Evolutionary conservation across 2,797 vertebrate species (phyloP).

Genomic region (Pseudopleuronectes americanus): DNA sequence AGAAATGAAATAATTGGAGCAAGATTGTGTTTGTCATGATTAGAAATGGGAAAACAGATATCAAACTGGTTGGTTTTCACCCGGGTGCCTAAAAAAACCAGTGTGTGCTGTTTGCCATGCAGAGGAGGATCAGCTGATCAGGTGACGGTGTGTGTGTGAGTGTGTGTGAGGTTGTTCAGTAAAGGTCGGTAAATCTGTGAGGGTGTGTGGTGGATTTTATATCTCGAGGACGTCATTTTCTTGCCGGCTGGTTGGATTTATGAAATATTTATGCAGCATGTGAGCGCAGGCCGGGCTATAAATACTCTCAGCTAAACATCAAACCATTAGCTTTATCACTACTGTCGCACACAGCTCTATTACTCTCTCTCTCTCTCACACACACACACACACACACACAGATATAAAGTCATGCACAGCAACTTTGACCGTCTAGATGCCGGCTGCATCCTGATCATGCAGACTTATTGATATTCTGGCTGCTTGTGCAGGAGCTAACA

Average conservation of each 20-base stretch:
- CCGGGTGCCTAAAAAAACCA: not conserved
- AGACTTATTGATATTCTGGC: slow-evolving; percentile 40
- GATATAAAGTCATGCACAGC: slow-evolving; percentile 14
- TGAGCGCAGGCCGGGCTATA: slow-evolving; percentile 55
- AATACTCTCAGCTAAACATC: slow-evolving; percentile 57
- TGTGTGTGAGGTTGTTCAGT: slow-evolving; percentile 9
- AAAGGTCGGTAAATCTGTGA: slow-evolving; percentile 3
- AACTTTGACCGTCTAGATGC: not conserved
- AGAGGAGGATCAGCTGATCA: slow-evolving; percentile 6
- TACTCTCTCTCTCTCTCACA: not conserved
- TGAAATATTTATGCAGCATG: slow-evolving; percentile 66
- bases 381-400: no score
- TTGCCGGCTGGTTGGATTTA: slow-evolving; percentile 34
- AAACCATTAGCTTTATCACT: slow-evolving; percentile 27
- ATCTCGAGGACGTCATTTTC: slow-evolving; percentile 41
- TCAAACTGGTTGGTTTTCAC: not conserved
- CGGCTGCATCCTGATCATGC: slow-evolving; percentile 16
- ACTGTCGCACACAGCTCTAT: slow-evolving; percentile 1
- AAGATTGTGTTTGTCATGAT: not conserved
- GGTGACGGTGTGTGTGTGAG: not conserved
- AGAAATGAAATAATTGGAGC: not conserved
- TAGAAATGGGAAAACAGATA: not conserved
- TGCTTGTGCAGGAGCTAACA: slow-evolving; percentile 1
- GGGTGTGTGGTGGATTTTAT: slow-evolving; percentile 18
- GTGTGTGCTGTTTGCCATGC: not conserved